A percentile compares a stretch with the other conserved stretches of the same genome.
phyloP scores from a whole-genome alignment of 2,888 invertebrate genomes.

The Habroteleia sp. region DNA sequence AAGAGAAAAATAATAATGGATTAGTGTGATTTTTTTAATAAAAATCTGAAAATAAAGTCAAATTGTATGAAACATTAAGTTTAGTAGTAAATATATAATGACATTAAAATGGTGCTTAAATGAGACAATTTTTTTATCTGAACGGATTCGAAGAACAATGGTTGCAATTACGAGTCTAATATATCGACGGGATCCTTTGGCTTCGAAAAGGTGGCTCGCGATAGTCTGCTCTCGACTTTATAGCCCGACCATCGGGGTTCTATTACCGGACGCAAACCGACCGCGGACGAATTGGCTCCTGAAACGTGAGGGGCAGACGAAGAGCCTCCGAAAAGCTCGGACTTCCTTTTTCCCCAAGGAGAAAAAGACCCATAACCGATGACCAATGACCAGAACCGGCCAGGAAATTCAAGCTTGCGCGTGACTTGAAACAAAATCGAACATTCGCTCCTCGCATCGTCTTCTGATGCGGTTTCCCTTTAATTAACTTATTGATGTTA shows the following conservation, averaged over 20 bases:
- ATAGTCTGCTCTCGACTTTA: slow-evolving; percentile 44
- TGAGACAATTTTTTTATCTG: slow-evolving; percentile 52
- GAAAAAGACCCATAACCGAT: slow-evolving; percentile 35
- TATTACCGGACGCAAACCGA: slow-evolving; percentile 51
- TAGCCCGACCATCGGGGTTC: slow-evolving; percentile 42
- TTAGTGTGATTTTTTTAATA: too few species aligned
- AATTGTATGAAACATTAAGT: too few species aligned
- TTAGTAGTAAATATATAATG: too few species aligned
- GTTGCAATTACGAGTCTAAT: slow-evolving; percentile 57
- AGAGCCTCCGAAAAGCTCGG: slow-evolving; percentile 18
- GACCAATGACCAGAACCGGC: slow-evolving; percentile 55
- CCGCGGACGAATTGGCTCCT: slow-evolving; percentile 50
- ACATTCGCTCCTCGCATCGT: slow-evolving; percentile 2
- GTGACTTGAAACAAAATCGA: slow-evolving; percentile 51
- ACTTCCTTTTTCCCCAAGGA: slow-evolving; percentile 1
- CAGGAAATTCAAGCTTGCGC: slow-evolving; percentile 16
- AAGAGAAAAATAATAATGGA: too few species aligned
- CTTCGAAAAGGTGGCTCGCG: slow-evolving; percentile 17
- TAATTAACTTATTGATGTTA: slow-evolving; percentile 21
- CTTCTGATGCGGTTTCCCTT: slow-evolving; percentile 7
- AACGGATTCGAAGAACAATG: slow-evolving; percentile 56
- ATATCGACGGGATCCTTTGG: slow-evolving; percentile 44
- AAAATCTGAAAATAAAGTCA: too few species aligned
- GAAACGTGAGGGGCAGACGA: slow-evolving; percentile 44
- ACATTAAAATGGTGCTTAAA: slow-evolving; percentile 52